phyloP scores from a whole-genome alignment of 2,888 invertebrate genomes.

The Orchesellides sinensis region DNA sequence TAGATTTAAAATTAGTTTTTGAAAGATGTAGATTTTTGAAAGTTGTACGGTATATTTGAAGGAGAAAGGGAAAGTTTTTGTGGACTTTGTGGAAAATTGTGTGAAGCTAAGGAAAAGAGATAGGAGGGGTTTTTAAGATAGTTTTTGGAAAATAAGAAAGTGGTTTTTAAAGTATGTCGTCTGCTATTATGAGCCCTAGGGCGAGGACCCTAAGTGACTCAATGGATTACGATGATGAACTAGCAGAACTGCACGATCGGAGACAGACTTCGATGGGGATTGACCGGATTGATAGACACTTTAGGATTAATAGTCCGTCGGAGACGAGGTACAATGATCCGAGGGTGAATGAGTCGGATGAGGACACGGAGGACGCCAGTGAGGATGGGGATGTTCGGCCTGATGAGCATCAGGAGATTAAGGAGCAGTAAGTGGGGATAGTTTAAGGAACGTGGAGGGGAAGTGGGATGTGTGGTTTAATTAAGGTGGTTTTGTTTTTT shows the following conservation, averaged over 20 bases:
- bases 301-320: slow-evolving; percentile 38
- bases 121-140: no score
- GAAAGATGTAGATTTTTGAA: no score
- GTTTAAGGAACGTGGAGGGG: neutral
- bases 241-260: slow-evolving; percentile 62
- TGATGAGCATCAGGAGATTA: slow-evolving; percentile 85
- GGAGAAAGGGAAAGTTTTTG: no score
- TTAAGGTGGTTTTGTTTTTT: slow-evolving; percentile 33
- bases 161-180: no score
- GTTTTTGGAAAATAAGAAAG: no score
- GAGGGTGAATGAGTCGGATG: slow-evolving; percentile 63
- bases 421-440: slow-evolving; percentile 85
- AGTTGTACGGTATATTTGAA: no score
- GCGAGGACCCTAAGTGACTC: slow-evolving; percentile 67
- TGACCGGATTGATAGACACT: slow-evolving; percentile 40
- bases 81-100: no score
- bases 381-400: slow-evolving; percentile 79
- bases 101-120: no score
- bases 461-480: neutral
- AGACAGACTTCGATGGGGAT: slow-evolving; percentile 22
- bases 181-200: slow-evolving; percentile 48
- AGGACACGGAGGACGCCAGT: slow-evolving; percentile 97
- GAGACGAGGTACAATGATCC: slow-evolving; percentile 31
- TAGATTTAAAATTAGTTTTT: no score
- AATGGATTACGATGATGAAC: slow-evolving; percentile 72